Evolutionary conservation across 2,113 vertebrate genomes (phyloP).

Genomic region (Dicaeum eximium): DNA sequence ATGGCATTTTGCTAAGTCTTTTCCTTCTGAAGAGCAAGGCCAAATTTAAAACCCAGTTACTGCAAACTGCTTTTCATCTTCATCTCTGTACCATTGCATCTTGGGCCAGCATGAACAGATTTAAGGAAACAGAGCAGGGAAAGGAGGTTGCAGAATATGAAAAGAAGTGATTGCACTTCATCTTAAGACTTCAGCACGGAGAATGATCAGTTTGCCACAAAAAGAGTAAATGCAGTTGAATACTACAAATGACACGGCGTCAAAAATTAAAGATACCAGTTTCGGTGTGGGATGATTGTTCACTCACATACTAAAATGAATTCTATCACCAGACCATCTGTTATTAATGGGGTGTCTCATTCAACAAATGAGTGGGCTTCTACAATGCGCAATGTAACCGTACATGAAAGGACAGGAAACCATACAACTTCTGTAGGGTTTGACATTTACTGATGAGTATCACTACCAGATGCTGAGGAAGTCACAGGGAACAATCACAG

Average conservation of each 20-base stretch:
- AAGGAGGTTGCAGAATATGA: neutral
- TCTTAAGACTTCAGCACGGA: neutral
- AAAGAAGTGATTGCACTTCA: fast-evolving
- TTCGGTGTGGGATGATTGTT: neutral
- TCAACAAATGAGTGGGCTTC: neutral
- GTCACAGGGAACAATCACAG: neutral
- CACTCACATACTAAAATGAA: neutral
- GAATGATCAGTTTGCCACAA: neutral
- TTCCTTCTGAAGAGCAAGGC: neutral
- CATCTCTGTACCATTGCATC: neutral
- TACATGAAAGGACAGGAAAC: neutral
- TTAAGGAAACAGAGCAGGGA: neutral
- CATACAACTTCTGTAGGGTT: neutral
- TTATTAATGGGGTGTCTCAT: neutral
- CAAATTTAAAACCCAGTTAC: neutral
- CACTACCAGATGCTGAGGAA: neutral
- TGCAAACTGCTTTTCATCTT: neutral
- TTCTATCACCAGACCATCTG: neutral
- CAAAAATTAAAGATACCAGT: neutral
- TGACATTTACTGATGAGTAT: neutral
- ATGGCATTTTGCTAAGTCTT: neutral
- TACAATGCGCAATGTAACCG: neutral
- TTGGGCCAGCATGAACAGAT: neutral
- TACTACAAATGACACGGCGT: neutral
- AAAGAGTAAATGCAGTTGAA: neutral